phyloP scores from a whole-genome alignment of 2,797 vertebrate genomes.

The Orestias chungarensis region DNA sequence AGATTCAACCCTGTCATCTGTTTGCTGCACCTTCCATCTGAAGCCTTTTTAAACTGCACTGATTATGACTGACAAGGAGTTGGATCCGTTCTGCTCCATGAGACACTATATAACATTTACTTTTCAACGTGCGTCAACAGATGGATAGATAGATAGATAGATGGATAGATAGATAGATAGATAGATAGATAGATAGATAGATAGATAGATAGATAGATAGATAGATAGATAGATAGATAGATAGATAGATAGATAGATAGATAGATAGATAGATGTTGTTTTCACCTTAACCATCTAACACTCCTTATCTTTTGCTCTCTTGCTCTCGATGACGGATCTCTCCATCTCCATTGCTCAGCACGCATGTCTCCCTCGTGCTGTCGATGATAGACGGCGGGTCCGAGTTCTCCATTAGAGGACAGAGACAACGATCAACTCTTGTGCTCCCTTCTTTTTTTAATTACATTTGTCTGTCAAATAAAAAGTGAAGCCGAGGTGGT shows the following conservation, averaged over 20 bases:
- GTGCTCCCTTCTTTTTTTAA: conserved; percentile 47
- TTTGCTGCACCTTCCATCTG: conserved; percentile 20
- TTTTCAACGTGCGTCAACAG: not conserved
- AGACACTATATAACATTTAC: not conserved
- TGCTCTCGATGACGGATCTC: conserved; percentile 34
- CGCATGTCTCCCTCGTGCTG: conserved; percentile 17
- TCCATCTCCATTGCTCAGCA: conserved; percentile 30
- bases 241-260: not conserved
- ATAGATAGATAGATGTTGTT: not conserved
- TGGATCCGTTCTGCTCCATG: not conserved
- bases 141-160: not conserved
- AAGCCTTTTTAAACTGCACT: conserved; percentile 30
- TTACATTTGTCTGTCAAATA: conserved; percentile 59
- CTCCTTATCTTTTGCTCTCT: conserved; percentile 7
- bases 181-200: too few relatives aligned
- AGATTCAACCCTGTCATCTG: conserved; percentile 49
- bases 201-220: not conserved
- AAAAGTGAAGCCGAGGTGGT: conserved; percentile 22
- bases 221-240: not conserved
- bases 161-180: too few relatives aligned
- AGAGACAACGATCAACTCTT: conserved; percentile 62
- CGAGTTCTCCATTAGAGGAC: conserved; percentile 46
- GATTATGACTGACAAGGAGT: conserved; percentile 27
- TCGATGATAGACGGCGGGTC: conserved; percentile 41
- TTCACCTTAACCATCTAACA: conserved; percentile 19